Evolutionary conservation across 2,113 vertebrate genomes (phyloP), one percentile per base, ranked within the genome.

Genomic region (Pangasianodon gigas): DNA sequence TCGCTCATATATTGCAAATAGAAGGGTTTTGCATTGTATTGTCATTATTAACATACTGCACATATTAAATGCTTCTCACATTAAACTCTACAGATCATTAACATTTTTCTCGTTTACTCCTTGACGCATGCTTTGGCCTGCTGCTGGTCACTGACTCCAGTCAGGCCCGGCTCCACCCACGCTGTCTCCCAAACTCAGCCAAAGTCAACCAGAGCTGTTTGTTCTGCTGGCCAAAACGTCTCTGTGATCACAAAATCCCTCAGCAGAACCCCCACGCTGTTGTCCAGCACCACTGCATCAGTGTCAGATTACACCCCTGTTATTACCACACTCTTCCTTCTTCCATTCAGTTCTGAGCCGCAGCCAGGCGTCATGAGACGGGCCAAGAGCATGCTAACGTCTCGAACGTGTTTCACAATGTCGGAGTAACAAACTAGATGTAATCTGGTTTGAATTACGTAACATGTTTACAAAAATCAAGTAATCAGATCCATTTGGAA

Each of bases 251-350:
- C 84, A 41, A 84, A 91, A 91, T 93, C 88, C 48, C 56, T 93
- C 89, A 91, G 86, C 88, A 69, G 85, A 90, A 92, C 87, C 91
- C 86, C 89, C 83, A 60, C 69, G 67, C 91, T 91, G 93, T 93
- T 93, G 93, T 95, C 86, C 79, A 8, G 89, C 56, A 80, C 82
- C 88, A 87, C 85, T 93, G 93, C 92, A 94, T 93, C 77, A n/a
- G 90, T 91, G 62, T 93, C 84, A 93, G 88, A 93, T 94, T 93
- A 93, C 92, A 93, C 89, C 85, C 82, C 84, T 84, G 77, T 92
- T 92, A 91, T 93, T 91, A 91, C 60, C 81, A 87, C 86, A 81
- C 65, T 90, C 84, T 37, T 90, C 87, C 82, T 24, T 32, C 54
- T 84, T 84, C 54, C 37, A 44, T 87, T 51, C 48, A 74, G 85